Evolutionary conservation across 2,888 invertebrate species (phyloP).

Genomic region (Drosophila mimetica): DNA sequence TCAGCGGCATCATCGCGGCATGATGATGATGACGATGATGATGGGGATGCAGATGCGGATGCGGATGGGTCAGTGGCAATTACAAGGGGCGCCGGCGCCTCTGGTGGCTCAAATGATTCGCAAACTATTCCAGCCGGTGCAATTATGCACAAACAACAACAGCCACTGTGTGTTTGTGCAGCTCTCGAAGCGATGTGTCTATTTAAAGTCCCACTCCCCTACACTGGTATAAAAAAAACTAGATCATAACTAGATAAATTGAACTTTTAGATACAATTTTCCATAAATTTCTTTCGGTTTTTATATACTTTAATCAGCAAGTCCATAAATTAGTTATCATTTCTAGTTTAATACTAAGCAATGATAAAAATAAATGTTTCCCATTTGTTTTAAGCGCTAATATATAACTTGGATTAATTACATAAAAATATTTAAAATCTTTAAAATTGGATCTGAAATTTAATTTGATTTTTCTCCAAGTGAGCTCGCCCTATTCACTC

Average conservation of each 20-base stretch:
- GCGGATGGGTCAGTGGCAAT: slow-evolving; percentile 38
- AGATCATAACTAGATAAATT: too few species aligned
- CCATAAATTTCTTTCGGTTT: too few species aligned
- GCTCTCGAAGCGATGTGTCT: slow-evolving; percentile 42
- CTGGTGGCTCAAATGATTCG: slow-evolving; percentile 44
- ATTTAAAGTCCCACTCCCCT: slow-evolving; percentile 8
- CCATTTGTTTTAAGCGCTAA: too few species aligned
- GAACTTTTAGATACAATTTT: background rate
- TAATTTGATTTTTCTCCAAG: background rate
- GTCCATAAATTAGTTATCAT: too few species aligned
- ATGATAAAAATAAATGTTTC: too few species aligned
- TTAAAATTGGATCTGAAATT: too few species aligned
- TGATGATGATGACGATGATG: too few species aligned
- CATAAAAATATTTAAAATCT: too few species aligned
- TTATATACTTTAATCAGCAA: too few species aligned
- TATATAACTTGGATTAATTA: too few species aligned
- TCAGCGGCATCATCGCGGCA: slow-evolving; percentile 1
- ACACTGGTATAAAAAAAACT: background rate
- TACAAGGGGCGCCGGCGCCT: slow-evolving; percentile 26
- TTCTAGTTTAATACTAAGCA: too few species aligned
- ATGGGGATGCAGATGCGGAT: background rate
- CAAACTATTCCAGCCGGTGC: slow-evolving; percentile 31
- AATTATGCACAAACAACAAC: slow-evolving; percentile 18
- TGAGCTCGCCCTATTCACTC: slow-evolving; percentile 4
- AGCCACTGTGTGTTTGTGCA: slow-evolving; percentile 42